Percentiles rank a stretch among this genome's conserved stretches.
Conservation (phyloP, 1,140 invertebrate species). For the Zaprionus tsacasi region DNA sequence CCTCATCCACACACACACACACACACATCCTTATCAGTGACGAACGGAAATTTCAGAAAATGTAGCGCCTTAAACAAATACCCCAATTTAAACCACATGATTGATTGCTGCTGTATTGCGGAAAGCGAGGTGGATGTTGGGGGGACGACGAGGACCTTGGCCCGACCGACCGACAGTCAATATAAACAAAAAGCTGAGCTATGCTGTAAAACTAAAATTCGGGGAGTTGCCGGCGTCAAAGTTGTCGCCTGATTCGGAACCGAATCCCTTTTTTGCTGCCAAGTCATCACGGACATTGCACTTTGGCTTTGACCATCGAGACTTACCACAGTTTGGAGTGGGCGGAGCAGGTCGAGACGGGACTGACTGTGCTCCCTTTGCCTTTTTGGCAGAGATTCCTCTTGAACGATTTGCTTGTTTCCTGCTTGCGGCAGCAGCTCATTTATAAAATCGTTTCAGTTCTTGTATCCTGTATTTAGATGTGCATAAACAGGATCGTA, state of each 20-base stretch:
- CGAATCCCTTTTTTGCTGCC: slow-evolving; percentile 55
- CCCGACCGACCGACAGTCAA: slow-evolving; percentile 43
- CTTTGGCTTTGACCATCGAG: slow-evolving; percentile 81
- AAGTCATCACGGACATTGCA: slow-evolving; percentile 81
- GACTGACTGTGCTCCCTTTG: slow-evolving; percentile 12
- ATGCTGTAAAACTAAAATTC: slow-evolving; percentile 38
- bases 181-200: slow-evolving; percentile 55
- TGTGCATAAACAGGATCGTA: neutral
- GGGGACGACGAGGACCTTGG: slow-evolving; percentile 11
- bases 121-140: neutral
- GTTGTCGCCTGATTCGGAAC: slow-evolving; percentile 62
- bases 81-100: slow-evolving; percentile 83
- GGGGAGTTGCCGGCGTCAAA: slow-evolving; percentile 52
- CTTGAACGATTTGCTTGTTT: slow-evolving; percentile 62
- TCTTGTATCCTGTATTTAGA: slow-evolving; percentile 18
- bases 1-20: neutral
- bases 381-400: slow-evolving; percentile 56
- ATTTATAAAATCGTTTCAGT: slow-evolving; percentile 68
- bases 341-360: neutral
- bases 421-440: slow-evolving; percentile 67
- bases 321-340: slow-evolving; percentile 28
- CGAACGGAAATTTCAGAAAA: slow-evolving; percentile 51
- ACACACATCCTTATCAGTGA: slow-evolving; percentile 40
- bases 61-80: slow-evolving; percentile 77
- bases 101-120: slow-evolving; percentile 67